Percentiles rank a stretch among this genome's conserved stretches.
Conservation (phyloP, 2,113 vertebrate genomes). For the Artemisiospiza belli region DNA sequence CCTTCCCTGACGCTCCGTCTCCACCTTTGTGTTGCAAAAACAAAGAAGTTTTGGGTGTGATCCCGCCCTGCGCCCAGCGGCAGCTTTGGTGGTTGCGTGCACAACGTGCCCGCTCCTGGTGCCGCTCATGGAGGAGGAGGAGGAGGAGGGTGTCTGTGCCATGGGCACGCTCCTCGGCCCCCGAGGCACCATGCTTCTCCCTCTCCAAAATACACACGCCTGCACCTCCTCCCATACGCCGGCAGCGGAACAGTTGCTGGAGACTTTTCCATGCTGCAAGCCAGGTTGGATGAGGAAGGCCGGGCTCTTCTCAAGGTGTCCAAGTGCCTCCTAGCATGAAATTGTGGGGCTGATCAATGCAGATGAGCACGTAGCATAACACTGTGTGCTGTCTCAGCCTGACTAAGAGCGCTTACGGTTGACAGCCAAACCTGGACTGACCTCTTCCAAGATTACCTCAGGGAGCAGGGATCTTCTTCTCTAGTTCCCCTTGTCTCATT, state of each 20-base stretch:
- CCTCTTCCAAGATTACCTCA: neutral
- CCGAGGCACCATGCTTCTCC: slow-evolving; percentile 21
- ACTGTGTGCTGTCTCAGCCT: neutral
- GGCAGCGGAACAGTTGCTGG: neutral
- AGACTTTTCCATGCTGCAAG: slow-evolving; percentile 43
- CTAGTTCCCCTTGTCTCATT: neutral
- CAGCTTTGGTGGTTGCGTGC: slow-evolving; percentile 11
- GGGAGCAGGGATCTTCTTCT: neutral
- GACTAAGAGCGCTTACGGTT: neutral
- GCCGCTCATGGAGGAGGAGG: slow-evolving; percentile 54
- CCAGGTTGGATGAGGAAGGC: slow-evolving; percentile 9
- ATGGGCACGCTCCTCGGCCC: neutral
- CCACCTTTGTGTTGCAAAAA: slow-evolving; percentile 59
- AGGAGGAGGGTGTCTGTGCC: slow-evolving; percentile 9
- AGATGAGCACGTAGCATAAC: slow-evolving; percentile 22
- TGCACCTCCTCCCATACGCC: neutral
- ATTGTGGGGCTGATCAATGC: neutral
- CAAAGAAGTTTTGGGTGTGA: slow-evolving; percentile 46
- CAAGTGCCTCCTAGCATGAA: neutral
- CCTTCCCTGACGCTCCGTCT: neutral
- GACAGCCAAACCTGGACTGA: neutral
- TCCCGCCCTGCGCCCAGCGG: slow-evolving; percentile 11
- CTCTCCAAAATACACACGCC: slow-evolving; percentile 19
- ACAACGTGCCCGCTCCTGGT: slow-evolving; percentile 41
- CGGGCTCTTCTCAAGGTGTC: neutral